Conservation (phyloP, 1,140 invertebrate species). For the Sycophila sp. region DNA sequence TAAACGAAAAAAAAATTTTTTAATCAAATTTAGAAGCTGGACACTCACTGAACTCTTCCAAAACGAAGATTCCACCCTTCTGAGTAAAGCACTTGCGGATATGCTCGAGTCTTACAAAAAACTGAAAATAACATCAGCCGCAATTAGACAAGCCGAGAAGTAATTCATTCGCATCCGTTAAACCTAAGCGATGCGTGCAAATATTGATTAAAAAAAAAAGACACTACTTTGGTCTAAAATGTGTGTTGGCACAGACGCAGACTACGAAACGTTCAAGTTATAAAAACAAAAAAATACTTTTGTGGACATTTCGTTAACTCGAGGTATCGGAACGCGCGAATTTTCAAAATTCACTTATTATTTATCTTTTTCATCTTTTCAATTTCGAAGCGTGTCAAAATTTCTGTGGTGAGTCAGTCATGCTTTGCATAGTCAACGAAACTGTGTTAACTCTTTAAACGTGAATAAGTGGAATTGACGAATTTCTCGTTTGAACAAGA, state of each 20-base stretch:
- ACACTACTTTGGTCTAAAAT: constrained; percentile 13
- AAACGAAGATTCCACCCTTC: constrained; percentile 98
- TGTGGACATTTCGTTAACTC: too few species aligned
- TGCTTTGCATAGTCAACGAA: too few species aligned
- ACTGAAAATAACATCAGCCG: constrained; percentile 79
- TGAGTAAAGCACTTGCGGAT: constrained; percentile 99
- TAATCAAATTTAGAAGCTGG: too few species aligned
- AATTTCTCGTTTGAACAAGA: too few species aligned
- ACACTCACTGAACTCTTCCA: constrained; percentile 98
- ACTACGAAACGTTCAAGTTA: constrained; percentile 1
- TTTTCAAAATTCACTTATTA: background rate
- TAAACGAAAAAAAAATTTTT: too few species aligned
- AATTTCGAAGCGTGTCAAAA: background rate
- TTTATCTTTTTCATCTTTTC: background rate
- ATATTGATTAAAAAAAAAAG: background rate
- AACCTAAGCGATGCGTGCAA: constrained; percentile 23
- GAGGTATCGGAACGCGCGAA: background rate
- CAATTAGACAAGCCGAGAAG: constrained; percentile 10
- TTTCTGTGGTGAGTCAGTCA: background rate
- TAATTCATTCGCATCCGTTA: background rate
- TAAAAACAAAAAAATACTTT: too few species aligned
- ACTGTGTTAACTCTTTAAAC: too few species aligned
- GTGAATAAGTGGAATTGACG: too few species aligned
- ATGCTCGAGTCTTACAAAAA: constrained; percentile 98
- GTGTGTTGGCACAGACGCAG: background rate